Base-by-base conservation (phyloP, 2,797 vertebrate species). In the Ispidina lecontei region DNA sequence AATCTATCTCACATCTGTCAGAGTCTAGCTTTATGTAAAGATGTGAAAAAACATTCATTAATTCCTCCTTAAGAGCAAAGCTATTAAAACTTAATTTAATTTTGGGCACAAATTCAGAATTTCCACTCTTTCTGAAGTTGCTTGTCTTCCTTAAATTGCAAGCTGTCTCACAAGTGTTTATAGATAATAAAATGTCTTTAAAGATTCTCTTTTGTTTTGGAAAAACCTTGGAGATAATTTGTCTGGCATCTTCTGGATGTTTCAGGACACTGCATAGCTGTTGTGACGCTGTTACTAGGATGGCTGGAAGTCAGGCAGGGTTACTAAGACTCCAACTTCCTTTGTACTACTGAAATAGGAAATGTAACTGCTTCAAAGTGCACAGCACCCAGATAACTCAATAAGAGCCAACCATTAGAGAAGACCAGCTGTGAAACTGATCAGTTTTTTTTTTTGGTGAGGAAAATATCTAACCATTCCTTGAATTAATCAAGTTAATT, bases 51-150 rank as follows among this genome's bases (percentile, higher is more conserved):
- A 33, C 65, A 68, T 77, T 96, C 51, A 94, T 91, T 93, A 92
- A 82, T 87, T 92, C 77, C 80, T 84, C 59, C 95, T 78, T 91
- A 74, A 95, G 68, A 54, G 39, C 62, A 94, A 90, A 39, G 54
- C 80, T 84, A 89, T 91, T 96, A 94, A 86, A 73, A 84, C 74
- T 78, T 86, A 91, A 92, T 94, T 96, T 93, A 71, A 93, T 94
- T 96, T 96, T 52, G 81, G 86, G 90, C 86, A 90, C 2, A 23
- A 84, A 91, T 91, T 94, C 91, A 96, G 78, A 79, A 90, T 94
- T 93, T 90, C 90, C 81, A 87, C 71, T 79, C 83, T 94, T 96
- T 93, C 76, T 93, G 91, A 91, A 90, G 86, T 84, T 89, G 43
- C 33, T 89, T 75, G 46, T 80, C 59, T 85, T 95, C 37, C 55